A percentile compares a stretch with the other conserved stretches of the same genome.
Evolutionary conservation across 2,888 invertebrate genomes (phyloP).

Genomic region (Melanchra persicariae): DNA sequence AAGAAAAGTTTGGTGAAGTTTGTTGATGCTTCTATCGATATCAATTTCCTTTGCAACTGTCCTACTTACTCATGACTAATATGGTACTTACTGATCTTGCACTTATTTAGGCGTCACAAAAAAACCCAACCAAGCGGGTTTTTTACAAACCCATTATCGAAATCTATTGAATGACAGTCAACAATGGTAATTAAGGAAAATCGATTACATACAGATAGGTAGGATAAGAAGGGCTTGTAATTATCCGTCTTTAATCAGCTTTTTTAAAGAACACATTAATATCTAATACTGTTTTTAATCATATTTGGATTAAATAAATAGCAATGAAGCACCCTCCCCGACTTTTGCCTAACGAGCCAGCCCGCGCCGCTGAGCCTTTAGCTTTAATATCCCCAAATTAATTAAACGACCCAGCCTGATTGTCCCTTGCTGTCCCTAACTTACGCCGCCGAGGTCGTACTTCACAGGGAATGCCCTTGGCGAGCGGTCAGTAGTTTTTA

Average conservation of each 20-base stretch:
- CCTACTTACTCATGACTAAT: neutral
- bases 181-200: neutral
- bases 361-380: no score
- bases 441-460: no score
- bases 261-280: no score
- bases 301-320: no score
- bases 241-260: neutral
- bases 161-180: conserved; percentile 5
- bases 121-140: conserved; percentile 13
- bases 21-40: neutral
- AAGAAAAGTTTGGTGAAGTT: neutral
- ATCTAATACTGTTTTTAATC: no score
- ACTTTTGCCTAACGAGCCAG: no score
- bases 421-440: no score
- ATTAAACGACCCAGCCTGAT: no score
- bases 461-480: no score
- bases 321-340: no score
- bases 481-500: no score
- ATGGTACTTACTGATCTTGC: neutral
- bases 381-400: no score
- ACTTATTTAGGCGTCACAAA: neutral
- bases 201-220: conserved; percentile 5
- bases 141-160: conserved; percentile 2
- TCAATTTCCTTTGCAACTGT: neutral
- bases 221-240: neutral